These are phyloP conservation scores for Chymomyza caudatula DNA, from an alignment of 2,888 invertebrate species.

Conservation along the genomic window DNA sequence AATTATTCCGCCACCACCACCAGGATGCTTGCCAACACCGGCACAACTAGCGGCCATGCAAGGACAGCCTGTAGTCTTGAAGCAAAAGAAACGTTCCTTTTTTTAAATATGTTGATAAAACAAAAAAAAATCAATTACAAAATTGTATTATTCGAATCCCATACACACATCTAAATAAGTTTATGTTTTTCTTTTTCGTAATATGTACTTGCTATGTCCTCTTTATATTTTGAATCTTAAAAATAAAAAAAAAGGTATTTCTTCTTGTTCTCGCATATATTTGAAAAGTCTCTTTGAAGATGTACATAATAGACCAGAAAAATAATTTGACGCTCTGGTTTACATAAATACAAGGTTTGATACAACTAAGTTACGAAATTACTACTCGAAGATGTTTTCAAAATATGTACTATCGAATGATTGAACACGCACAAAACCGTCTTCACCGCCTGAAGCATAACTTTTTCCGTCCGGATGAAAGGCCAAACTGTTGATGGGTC, in stretches of 20 bases:
- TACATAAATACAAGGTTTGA: constrained; percentile 32
- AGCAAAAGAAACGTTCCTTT: constrained; percentile 70
- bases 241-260: constrained; percentile 55
- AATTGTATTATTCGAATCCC: not conserved
- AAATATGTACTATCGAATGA: constrained; percentile 97
- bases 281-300: constrained; percentile 62
- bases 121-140: not conserved
- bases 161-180: not conserved
- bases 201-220: not conserved
- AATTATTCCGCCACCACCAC: constrained; percentile 76
- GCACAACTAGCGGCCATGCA: constrained; percentile 76
- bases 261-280: constrained; percentile 72
- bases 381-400: constrained; percentile 80
- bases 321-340: not conserved
- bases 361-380: constrained; percentile 27
- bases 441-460: constrained; percentile 98
- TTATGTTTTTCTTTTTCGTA: not conserved
- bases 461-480: constrained; percentile 99
- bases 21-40: constrained; percentile 75
- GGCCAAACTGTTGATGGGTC: constrained; percentile 98
- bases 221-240: constrained; percentile 18
- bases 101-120: constrained; percentile 44
- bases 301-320: constrained; percentile 50
- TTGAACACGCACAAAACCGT: constrained; percentile 98
- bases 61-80: constrained; percentile 73